Base-by-base conservation (phyloP, 2,888 invertebrate species). In the Apamea anceps region DNA sequence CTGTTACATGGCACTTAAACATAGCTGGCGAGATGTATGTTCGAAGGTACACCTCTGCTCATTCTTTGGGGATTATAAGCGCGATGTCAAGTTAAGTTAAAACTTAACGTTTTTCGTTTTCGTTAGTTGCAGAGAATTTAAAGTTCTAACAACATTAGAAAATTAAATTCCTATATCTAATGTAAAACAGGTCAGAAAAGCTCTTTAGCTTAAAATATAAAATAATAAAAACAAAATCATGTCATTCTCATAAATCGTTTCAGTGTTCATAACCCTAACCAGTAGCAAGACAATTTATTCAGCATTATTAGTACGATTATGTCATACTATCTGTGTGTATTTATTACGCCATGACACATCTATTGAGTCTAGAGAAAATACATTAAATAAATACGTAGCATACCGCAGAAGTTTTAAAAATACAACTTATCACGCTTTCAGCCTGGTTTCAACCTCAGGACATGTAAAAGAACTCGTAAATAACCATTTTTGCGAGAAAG, bases 391-490 rank as follows among this genome's bases (percentile, higher is more conserved):
- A 54, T 63, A 25, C 21, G 28, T 66, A 66, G 54, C 65, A 67
- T 2, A 28, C 45, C 37, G 67, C 25, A 72, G 2, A 54, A 18
- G 65, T 13, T 75, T 75, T 77, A 62, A 57, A 76, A 77, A 72
- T 76, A 68, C 13, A 76, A 62, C 15, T 13, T 45, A 71, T 67
- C 21, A 72, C 51, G 32, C 12, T 54, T 82, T 75, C 28, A 78
- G 72, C 75, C 76, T 85, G 77, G 76, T 85, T 85, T 73, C 57
- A 80, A 68, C 67, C 77, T 80, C 71, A 72, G 71, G 68, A 72
- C 65, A 85, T 48, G 78, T 74, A 68, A 85, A 89, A 80, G 71
- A 85, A 74, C 74, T 28, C 78, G 65, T 86, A 79, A 84, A 84
- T 77, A 72, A 79, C 28, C 18, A 48, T 68, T 74, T 87, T 80